phyloP scores from a whole-genome alignment of 2,888 invertebrate genomes.

The Agrochola circellaris region DNA sequence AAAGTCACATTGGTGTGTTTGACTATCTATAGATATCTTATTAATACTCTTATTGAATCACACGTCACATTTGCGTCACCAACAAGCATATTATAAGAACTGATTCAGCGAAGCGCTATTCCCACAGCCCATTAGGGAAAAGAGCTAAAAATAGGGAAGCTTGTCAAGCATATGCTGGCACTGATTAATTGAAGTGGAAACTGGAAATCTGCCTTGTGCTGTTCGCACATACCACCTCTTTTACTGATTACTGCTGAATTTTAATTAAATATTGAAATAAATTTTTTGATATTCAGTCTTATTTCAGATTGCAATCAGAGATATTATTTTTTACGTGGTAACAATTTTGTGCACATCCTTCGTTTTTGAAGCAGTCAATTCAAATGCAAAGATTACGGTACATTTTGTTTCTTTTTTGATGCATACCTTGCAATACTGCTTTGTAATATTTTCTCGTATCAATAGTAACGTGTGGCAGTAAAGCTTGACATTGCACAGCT shows the following conservation, averaged over 20 bases:
- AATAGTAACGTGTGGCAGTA: constrained; percentile 31
- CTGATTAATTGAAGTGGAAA: constrained; percentile 76
- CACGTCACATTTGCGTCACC: constrained; percentile 64
- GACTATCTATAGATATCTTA: constrained; percentile 13
- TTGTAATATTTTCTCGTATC: constrained; percentile 21
- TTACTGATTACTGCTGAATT: constrained; percentile 50
- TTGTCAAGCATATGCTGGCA: constrained; percentile 68
- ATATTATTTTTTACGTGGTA: background rate
- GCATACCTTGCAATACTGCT: background rate
- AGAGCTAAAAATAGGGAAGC: constrained; percentile 67
- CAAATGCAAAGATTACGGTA: background rate
- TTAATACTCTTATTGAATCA: constrained; percentile 55
- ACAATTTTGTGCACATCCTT: background rate
- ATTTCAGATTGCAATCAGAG: background rate
- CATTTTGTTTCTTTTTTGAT: background rate
- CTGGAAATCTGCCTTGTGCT: constrained; percentile 65
- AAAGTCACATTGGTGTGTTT: constrained; percentile 16
- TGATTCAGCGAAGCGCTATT: constrained; percentile 64
- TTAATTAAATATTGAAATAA: constrained; percentile 53
- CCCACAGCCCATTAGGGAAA: constrained; percentile 67
- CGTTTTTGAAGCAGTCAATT: background rate
- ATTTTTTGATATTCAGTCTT: background rate
- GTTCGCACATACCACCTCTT: constrained; percentile 51
- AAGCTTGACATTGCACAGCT: constrained; percentile 68
- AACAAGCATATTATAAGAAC: constrained; percentile 64